Evolutionary conservation across 2,797 vertebrate species (phyloP), one percentile per base, ranked within the genome.

Genomic region (Sebastolobus altivelis): DNA sequence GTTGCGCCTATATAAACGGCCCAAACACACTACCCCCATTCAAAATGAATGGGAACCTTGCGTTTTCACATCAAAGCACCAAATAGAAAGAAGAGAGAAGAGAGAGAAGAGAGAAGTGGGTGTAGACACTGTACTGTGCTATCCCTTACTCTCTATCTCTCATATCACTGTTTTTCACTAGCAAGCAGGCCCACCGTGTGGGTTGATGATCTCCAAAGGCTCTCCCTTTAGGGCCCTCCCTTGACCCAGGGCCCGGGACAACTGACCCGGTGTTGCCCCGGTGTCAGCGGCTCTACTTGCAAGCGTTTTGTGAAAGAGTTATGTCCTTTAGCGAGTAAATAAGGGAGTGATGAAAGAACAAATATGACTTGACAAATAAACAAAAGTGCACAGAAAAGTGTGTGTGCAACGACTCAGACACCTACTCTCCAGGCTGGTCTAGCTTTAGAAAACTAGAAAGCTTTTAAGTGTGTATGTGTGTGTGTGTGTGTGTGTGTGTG

Each of bases 281-380:
- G 49, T 4, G 49, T 54, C 9, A 7, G 20, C 10, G 20, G 49
- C 49, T 16, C 49, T 22, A 16, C 49, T 54, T 54, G 10, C 7
- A 61, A 62, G 38, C 11, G 27, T 35, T 72, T 59, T 54, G 13
- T 59, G n/a, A 69, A 55, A 61, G 14, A 58, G 12, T 11, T 52
- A 6, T 43, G 40, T 40, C 5, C 7, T 65, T 65, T 16, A 22
- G 8, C 10, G 1, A 67, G 38, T 63, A 49, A 80, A 71, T 5
- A 46, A 0, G 46, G n/a, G 6, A 27, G 6, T 31, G n/a, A 77
- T 20, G 13, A 54, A 43, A 65, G 4, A 69, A 52, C 1, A 56
- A 71, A 40, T 46, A n/a, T 56, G 12, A 49, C 7, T 58, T 69
- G 20, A 72, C 59, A 80, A 79, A 77, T 5, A 80, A n/a, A 14